phyloP scores from a whole-genome alignment of 1,140 invertebrate species.

The Mactra quadrangularis region DNA sequence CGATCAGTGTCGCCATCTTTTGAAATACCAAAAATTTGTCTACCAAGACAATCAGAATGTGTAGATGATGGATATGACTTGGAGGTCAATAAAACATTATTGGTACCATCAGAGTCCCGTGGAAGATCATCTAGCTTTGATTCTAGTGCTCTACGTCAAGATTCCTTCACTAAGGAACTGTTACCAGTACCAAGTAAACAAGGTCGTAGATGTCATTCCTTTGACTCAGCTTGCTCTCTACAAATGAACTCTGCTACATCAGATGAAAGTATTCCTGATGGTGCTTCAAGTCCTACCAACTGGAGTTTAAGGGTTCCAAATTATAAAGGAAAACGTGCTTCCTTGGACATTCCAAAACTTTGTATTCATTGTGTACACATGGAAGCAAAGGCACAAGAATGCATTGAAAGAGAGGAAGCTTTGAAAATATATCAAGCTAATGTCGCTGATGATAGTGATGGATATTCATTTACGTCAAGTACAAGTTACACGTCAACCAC shows the following conservation, averaged over 20 bases:
- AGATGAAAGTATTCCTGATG: constrained; percentile 73
- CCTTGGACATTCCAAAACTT: constrained; percentile 79
- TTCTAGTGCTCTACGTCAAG: constrained; percentile 69
- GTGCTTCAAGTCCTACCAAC: constrained; percentile 38
- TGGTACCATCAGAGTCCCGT: constrained; percentile 72
- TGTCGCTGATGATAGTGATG: constrained; percentile 41
- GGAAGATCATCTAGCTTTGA: constrained; percentile 77
- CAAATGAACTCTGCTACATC: constrained; percentile 64
- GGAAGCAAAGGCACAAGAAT: constrained; percentile 83
- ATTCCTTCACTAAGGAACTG: constrained; percentile 52
- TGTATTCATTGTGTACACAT: constrained; percentile 80
- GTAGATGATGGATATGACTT: constrained; percentile 66
- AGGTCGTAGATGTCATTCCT: constrained; percentile 66
- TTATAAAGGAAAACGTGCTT: constrained; percentile 68
- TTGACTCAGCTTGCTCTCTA: constrained; percentile 69
- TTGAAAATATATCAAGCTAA: constrained; percentile 25
- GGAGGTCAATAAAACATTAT: constrained; percentile 47
- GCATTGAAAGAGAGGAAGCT: constrained; percentile 45
- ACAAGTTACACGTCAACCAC: constrained; percentile 61
- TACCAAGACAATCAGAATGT: constrained; percentile 72
- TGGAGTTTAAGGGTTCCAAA: constrained; percentile 69
- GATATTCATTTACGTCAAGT: constrained; percentile 62
- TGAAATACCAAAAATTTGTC: constrained; percentile 78
- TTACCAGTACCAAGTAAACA: constrained; percentile 66
- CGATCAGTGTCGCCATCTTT: constrained; percentile 73